Percentiles rank a stretch among this genome's conserved stretches.
phyloP scores from a whole-genome alignment of 2,113 vertebrate genomes.

The Notothenia rossii region DNA sequence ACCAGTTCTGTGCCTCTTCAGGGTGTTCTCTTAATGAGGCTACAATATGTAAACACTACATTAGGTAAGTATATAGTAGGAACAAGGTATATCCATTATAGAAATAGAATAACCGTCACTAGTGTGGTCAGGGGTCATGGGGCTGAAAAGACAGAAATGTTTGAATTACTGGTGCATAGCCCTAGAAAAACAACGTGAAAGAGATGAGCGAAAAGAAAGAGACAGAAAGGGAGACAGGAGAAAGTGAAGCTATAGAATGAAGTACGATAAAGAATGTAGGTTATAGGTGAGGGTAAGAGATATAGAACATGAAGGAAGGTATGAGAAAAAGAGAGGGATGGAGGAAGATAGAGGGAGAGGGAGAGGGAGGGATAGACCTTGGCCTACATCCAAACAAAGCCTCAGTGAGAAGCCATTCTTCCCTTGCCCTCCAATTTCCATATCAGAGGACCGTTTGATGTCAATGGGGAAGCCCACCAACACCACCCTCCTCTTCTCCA shows the following conservation, averaged over 20 bases:
- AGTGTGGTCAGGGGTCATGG: slow-evolving; percentile 21
- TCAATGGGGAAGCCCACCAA: slow-evolving; percentile 84
- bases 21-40: background rate
- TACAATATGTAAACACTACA: background rate
- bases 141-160: background rate
- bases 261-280: background rate
- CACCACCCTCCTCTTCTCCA: slow-evolving; percentile 67
- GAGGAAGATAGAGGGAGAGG: slow-evolving; percentile 56
- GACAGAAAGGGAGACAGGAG: background rate
- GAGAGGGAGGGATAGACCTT: slow-evolving; percentile 78
- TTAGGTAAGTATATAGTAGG: background rate
- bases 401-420: slow-evolving; percentile 86
- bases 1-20: background rate
- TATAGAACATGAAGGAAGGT: slow-evolving; percentile 40
- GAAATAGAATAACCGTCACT: background rate
- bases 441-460: slow-evolving; percentile 90
- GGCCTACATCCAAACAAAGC: slow-evolving; percentile 87
- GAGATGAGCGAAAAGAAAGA: background rate
- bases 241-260: background rate
- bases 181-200: background rate
- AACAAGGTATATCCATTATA: background rate
- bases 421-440: slow-evolving; percentile 85
- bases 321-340: slow-evolving; percentile 34
- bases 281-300: slow-evolving; percentile 19
- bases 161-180: background rate